phyloP scores from a whole-genome alignment of 2,113 vertebrate species.

The Glaucidium brasilianum region DNA sequence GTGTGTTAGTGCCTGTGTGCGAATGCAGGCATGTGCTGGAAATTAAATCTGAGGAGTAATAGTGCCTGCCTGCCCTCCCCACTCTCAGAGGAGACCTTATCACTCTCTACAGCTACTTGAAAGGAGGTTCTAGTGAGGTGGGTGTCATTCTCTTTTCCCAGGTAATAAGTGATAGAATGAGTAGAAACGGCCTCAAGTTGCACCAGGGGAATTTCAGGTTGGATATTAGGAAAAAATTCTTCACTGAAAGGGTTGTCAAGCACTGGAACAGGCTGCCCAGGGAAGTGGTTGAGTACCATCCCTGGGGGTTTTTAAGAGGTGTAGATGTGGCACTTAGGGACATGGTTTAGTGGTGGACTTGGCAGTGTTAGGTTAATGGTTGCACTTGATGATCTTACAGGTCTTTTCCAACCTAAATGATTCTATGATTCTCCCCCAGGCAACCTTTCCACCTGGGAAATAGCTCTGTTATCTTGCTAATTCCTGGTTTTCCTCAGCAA shows the following conservation, averaged over 20 bases:
- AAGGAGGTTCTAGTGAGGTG: not conserved
- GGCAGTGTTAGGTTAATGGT: not conserved
- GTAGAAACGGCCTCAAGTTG: not conserved
- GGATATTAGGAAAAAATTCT: not conserved
- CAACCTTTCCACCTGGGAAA: not conserved
- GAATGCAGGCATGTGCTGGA: not conserved
- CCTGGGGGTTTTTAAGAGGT: not conserved
- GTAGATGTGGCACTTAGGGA: not conserved
- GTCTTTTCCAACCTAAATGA: not conserved
- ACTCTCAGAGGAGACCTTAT: not conserved
- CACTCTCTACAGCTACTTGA: not conserved
- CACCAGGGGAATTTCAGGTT: too few species aligned
- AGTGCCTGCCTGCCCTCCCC: not conserved
- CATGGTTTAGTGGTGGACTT: not conserved
- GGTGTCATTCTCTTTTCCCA: not conserved
- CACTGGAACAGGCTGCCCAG: not conserved
- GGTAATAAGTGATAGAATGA: not conserved
- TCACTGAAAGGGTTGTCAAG: not conserved
- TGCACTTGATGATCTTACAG: not conserved
- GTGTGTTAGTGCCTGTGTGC: not conserved
- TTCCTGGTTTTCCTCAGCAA: not conserved
- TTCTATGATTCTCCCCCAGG: not conserved
- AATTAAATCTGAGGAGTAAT: not conserved
- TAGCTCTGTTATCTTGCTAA: not conserved
- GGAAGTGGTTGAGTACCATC: not conserved